Conservation (phyloP, 2,113 vertebrate species). For the Coregonus clupeaformis region DNA sequence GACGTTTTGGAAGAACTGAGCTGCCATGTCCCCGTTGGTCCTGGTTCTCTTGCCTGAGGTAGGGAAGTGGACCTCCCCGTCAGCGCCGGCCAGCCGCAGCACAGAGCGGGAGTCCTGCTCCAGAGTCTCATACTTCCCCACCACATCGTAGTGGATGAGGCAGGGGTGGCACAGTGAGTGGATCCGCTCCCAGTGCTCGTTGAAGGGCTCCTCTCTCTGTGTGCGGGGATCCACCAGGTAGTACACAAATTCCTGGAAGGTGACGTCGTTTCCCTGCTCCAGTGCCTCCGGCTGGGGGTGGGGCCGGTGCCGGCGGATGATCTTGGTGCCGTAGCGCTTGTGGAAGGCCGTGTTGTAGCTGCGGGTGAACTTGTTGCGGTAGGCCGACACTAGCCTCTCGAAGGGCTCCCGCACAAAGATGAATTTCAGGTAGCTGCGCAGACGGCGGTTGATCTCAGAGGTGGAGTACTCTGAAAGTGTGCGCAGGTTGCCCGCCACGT, state of each 20-base stretch:
- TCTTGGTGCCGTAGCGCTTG: conserved; percentile 88
- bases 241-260: conserved; percentile 89
- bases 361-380: conserved; percentile 91
- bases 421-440: conserved; percentile 92
- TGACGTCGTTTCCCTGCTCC: conserved; percentile 82
- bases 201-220: conserved; percentile 85
- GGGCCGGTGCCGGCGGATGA: conserved; percentile 82
- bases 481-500: conserved; percentile 82
- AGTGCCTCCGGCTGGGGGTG: conserved; percentile 73
- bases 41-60: conserved; percentile 74
- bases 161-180: conserved; percentile 94
- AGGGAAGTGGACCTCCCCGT: conserved; percentile 75
- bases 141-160: conserved; percentile 87
- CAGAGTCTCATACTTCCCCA: conserved; percentile 94
- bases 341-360: conserved; percentile 92
- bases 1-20: conserved; percentile 85
- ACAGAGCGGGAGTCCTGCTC: conserved; percentile 83
- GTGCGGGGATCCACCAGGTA: conserved; percentile 91
- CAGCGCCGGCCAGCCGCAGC: conserved; percentile 77
- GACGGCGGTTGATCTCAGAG: conserved; percentile 85
- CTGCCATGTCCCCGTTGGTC: conserved; percentile 78
- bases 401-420: conserved; percentile 93
- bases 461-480: conserved; percentile 84
- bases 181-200: conserved; percentile 94
- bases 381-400: conserved; percentile 91